These are phyloP conservation scores for Bicyclus anynana DNA, from an alignment of 1,140 invertebrate genomes.

Conservation along the genomic window DNA sequence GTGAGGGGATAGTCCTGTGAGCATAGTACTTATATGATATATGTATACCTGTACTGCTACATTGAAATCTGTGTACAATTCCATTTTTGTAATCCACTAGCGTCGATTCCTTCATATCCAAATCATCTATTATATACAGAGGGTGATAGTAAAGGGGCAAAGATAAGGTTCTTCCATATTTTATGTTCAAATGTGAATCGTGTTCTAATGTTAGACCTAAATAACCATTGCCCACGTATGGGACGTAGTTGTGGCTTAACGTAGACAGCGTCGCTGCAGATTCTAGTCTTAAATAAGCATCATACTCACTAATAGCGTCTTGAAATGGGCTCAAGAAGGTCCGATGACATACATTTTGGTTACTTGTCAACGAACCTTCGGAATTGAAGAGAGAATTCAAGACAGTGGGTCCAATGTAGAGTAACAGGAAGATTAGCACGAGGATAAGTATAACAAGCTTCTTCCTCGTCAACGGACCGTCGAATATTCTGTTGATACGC, in stretches of 20 bases:
- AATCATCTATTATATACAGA: slow-evolving; percentile 79
- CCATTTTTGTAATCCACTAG: slow-evolving; percentile 84
- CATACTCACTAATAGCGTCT: slow-evolving; percentile 79
- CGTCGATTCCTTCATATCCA: slow-evolving; percentile 78
- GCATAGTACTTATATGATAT: slow-evolving; percentile 86
- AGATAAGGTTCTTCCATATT: slow-evolving; percentile 84
- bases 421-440: slow-evolving; percentile 78
- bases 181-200: slow-evolving; percentile 83
- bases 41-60: slow-evolving; percentile 81
- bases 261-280: slow-evolving; percentile 71
- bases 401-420: slow-evolving; percentile 82
- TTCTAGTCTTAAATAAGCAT: slow-evolving; percentile 83
- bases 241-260: slow-evolving; percentile 80
- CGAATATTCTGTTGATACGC: slow-evolving; percentile 78
- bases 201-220: slow-evolving; percentile 82
- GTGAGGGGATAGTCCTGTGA: slow-evolving; percentile 85
- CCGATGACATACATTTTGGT: slow-evolving; percentile 80
- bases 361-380: slow-evolving; percentile 65
- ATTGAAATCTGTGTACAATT: slow-evolving; percentile 83
- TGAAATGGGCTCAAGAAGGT: slow-evolving; percentile 81
- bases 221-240: slow-evolving; percentile 89
- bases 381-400: slow-evolving; percentile 79
- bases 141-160: slow-evolving; percentile 86
- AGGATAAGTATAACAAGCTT: slow-evolving; percentile 81
- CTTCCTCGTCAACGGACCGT: slow-evolving; percentile 81